These are phyloP conservation scores for Orientallactaga sibirica DNA, from an alignment of 2,797 vertebrate genomes.

Conservation along the genomic window DNA sequence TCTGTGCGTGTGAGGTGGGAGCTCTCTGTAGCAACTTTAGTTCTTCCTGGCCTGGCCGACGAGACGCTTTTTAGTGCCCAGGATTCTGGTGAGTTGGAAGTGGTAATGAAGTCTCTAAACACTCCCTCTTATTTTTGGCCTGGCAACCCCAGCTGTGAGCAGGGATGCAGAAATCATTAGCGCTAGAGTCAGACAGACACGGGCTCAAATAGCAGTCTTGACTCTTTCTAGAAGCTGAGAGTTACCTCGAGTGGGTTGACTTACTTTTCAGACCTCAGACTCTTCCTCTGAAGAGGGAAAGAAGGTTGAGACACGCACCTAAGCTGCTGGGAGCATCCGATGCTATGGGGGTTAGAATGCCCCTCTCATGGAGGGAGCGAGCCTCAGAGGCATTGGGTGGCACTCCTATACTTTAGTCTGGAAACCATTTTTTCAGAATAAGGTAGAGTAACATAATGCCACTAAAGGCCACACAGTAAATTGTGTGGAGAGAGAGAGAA, in stretches of 20 bases:
- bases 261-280: constrained; percentile 6
- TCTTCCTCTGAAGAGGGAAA: not conserved
- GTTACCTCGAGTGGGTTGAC: not conserved
- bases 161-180: constrained; percentile 67
- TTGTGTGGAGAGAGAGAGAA: not conserved
- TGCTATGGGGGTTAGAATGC: not conserved
- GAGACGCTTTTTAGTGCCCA: not conserved
- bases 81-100: constrained; percentile 18
- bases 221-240: not conserved
- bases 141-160: constrained; percentile 6
- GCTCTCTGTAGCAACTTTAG: not conserved
- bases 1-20: not conserved
- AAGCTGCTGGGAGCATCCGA: not conserved
- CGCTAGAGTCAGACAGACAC: constrained; percentile 11
- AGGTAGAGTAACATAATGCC: not conserved
- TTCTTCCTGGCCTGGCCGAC: constrained; percentile 44
- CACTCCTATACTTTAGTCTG: not conserved
- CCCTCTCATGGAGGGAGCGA: not conserved
- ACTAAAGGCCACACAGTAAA: not conserved
- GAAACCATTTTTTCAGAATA: not conserved
- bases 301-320: not conserved
- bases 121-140: constrained; percentile 30
- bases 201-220: constrained; percentile 20
- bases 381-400: not conserved
- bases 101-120: constrained; percentile 29